Percentiles rank a stretch among this genome's conserved stretches.
Evolutionary conservation across 2,113 vertebrate species (phyloP).

Genomic region (mouse (Mus musculus)): GRCm39 chr2:146693501-146694000

Average conservation of each 20-base stretch:
- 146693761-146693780: constrained; percentile 4
- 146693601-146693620: not conserved
- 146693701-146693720: constrained; percentile 27
- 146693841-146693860: not conserved
- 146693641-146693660: not conserved
- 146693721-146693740: not conserved
- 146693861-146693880: constrained; percentile 21
- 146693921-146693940: not conserved
- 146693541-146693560: constrained; percentile 52
- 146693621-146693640: not conserved
- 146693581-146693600: constrained; percentile 2
- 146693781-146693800: constrained; percentile 38
- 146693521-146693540: constrained; percentile 17
- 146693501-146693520: constrained; percentile 45
- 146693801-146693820: not conserved
- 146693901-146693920: not conserved
- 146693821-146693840: not conserved
- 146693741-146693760: constrained; percentile 18
- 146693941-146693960: not conserved
- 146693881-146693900: not conserved
- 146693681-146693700: not conserved
- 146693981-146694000: not conserved
- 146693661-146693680: not conserved
- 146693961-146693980: not conserved
- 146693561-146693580: constrained; percentile 7